Base-by-base conservation (phyloP, 2,113 vertebrate genomes). In the Toxotes jaculatrix region DNA sequence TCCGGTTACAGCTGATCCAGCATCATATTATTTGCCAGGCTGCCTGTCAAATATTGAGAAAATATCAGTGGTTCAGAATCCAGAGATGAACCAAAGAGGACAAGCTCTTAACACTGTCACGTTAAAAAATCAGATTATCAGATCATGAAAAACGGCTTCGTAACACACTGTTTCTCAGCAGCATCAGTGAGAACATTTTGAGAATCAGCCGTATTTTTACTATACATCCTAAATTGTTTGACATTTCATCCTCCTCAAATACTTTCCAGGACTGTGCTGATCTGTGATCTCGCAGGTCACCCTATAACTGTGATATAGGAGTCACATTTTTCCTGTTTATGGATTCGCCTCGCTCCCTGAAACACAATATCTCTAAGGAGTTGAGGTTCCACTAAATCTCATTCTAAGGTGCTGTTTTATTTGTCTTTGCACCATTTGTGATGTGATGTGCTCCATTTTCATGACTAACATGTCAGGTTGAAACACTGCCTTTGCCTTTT, bases 31-130 rank as follows among this genome's bases (percentile, higher is more conserved):
- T 27, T 27, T 27, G 38, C n/a, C 23, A 17, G n/a, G 36, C 83
- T 17, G 55, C 61, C 49, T 61, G 70, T 66, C 65, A 86, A 43
- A 1, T 40, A 73, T 23, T 80, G 77, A 82, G 38, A 67, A 1
- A 3, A 38, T 13, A 53, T 74, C 63, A 21, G 31, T 4, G 40
- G 4, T 42, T 79, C 56, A 70, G 55, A 60, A 63, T 60, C 31
- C 66, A 32, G 66, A 2, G 36, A 69, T 38, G 31, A n/a, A 40
- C 75, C 13, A 21, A 12, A 43, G 36, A 42, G 2, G 36, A 47
- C 11, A 19, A 55, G 19, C 23, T 47, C 23, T 61, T 27, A 27
- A 27, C 27, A 27, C 27, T 1, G 27, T 27, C 27, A 27, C 27
- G 27, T 27, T 27, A 27, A 27, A 27, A 27, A 27, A n/a, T n/a